Evolutionary conservation across 2,797 vertebrate genomes (phyloP).

Genomic region (Sebastes kiyomatsui): DNA sequence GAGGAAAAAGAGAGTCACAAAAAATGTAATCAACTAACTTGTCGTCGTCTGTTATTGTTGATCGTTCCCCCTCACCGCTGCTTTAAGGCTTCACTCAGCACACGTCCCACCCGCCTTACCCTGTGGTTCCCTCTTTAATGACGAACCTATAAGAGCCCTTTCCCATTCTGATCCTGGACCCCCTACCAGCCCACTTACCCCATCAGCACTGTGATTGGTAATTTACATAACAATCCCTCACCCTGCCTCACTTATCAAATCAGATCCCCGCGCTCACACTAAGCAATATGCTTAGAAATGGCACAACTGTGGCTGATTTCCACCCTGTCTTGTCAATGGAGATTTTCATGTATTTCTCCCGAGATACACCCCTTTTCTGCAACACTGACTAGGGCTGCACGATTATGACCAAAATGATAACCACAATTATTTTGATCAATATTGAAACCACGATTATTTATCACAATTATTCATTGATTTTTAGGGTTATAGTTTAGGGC

Average conservation of each 20-base stretch:
- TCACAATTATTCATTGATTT: too few relatives aligned
- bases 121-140: constrained; percentile 15
- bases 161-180: constrained; percentile 25
- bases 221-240: constrained; percentile 30
- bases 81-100: constrained; percentile 45
- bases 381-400: background rate
- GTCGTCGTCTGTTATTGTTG: constrained; percentile 29
- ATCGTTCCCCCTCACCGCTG: constrained; percentile 21
- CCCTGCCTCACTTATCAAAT: constrained; percentile 33
- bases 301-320: constrained; percentile 7
- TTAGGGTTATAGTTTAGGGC: too few relatives aligned
- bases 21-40: constrained; percentile 32
- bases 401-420: too few relatives aligned
- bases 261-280: constrained; percentile 21
- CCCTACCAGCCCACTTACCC: constrained; percentile 11
- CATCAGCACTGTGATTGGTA: constrained; percentile 26
- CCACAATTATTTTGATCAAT: too few relatives aligned
- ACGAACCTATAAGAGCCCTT: background rate
- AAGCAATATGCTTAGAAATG: constrained; percentile 14
- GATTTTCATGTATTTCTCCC: background rate
- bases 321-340: constrained; percentile 1
- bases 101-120: background rate
- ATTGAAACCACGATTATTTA: too few relatives aligned
- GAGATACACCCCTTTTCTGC: background rate
- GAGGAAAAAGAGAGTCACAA: background rate